These are phyloP conservation scores for Muntiacus muntjak DNA, from an alignment of 2,113 vertebrate genomes.

Conservation along the genomic window DNA sequence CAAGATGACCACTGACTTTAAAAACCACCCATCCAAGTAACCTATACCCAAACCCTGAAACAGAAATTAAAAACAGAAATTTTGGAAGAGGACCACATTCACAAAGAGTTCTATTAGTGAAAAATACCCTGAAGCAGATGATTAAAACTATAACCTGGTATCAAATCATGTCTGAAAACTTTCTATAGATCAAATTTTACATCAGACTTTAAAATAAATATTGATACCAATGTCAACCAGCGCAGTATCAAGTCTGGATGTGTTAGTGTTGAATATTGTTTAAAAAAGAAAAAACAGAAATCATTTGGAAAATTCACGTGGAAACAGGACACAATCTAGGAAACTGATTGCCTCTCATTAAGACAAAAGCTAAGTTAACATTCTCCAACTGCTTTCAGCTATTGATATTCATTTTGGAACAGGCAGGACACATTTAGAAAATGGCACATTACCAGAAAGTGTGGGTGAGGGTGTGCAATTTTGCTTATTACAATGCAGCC, in stretches of 20 bases:
- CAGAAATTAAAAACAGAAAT: conserved; percentile 12
- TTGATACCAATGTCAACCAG: background rate
- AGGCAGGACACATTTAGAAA: conserved; percentile 50
- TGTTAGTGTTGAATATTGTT: background rate
- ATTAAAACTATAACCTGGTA: background rate
- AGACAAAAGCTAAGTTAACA: conserved; percentile 27
- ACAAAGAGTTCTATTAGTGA: conserved; percentile 1
- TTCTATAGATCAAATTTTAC: background rate
- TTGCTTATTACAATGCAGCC: conserved; percentile 22
- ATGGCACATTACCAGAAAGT: conserved; percentile 48
- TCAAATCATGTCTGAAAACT: background rate
- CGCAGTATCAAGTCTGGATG: background rate
- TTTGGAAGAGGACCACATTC: background rate
- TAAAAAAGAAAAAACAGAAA: background rate
- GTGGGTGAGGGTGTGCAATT: background rate
- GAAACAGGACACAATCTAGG: background rate
- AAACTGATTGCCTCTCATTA: background rate
- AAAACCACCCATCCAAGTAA: background rate
- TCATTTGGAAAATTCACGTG: background rate
- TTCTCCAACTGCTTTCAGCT: conserved; percentile 26
- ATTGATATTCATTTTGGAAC: conserved; percentile 37
- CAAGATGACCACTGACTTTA: background rate
- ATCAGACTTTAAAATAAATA: background rate
- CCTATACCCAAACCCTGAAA: background rate
- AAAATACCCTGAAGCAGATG: background rate